Percentiles rank a stretch among this genome's conserved stretches.
Conservation (phyloP, 1,140 invertebrate genomes). For the Panagrolaimus sp. region DNA sequence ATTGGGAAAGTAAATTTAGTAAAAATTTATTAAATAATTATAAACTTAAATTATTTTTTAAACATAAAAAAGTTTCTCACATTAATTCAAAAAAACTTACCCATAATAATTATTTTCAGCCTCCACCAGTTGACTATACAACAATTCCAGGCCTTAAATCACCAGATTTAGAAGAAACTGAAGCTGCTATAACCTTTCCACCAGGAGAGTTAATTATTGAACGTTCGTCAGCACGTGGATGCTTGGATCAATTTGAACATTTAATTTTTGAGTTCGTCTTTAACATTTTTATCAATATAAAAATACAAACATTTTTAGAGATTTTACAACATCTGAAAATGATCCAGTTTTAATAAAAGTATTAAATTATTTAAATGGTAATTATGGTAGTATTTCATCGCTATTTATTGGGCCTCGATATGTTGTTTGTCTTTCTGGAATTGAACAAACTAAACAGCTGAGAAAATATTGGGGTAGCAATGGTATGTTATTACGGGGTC, state of each 20-base stretch:
- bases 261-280: neutral
- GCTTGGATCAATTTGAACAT: conserved; percentile 1
- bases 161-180: conserved; percentile 12
- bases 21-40: no score
- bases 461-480: neutral
- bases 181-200: conserved; percentile 6
- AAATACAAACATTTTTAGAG: conserved; percentile 13
- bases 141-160: conserved; percentile 25
- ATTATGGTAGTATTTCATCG: neutral
- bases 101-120: conserved; percentile 14
- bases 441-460: neutral
- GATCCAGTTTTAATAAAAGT: neutral
- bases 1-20: no score
- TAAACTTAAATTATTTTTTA: no score
- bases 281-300: neutral
- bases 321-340: neutral
- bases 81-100: no score
- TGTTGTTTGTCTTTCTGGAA: neutral
- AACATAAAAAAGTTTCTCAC: no score
- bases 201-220: neutral
- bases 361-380: neutral
- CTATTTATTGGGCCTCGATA: neutral
- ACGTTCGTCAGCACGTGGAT: neutral
- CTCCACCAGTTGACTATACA: conserved; percentile 22
- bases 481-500: no score